Conservation (phyloP, 2,888 invertebrate species). For the Strigamia transsilvanica region DNA sequence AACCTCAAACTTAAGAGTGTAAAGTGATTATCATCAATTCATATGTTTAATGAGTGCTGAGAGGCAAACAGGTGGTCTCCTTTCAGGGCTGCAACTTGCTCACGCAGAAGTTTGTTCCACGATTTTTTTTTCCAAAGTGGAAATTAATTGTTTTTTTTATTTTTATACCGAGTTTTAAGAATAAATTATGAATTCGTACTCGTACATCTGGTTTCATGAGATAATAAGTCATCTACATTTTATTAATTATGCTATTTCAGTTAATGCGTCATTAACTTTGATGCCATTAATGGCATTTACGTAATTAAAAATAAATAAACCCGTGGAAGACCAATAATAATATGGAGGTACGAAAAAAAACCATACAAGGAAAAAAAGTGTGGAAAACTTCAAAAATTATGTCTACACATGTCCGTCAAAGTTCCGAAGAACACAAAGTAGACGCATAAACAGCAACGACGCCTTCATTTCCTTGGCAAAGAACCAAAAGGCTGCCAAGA, state of each 20-base stretch:
- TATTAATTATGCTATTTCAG: conserved; percentile 18
- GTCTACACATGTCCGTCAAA: conserved; percentile 34
- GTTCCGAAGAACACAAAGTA: neutral
- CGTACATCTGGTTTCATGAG: neutral
- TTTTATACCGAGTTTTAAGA: neutral
- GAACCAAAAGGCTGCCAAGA: conserved; percentile 32
- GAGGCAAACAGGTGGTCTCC: conserved; percentile 37
- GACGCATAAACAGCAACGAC: conserved; percentile 45
- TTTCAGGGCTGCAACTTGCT: neutral
- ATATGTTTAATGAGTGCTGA: conserved; percentile 27
- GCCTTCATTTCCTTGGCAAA: conserved; percentile 42
- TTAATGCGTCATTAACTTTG: conserved; percentile 24
- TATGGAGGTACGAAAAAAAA: neutral
- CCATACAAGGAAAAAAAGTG: neutral
- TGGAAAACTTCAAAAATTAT: neutral
- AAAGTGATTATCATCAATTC: conserved; percentile 33
- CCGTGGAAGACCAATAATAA: neutral
- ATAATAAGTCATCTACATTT: conserved; percentile 26
- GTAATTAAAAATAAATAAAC: conserved; percentile 8
- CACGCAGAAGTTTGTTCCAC: neutral
- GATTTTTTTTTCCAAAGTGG: neutral
- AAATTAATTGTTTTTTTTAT: neutral
- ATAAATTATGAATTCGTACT: neutral
- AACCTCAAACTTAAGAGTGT: conserved; percentile 32
- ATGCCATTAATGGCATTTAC: neutral